Base-by-base conservation (phyloP, 2,797 vertebrate species). In the Taeniopygia guttata region DNA sequence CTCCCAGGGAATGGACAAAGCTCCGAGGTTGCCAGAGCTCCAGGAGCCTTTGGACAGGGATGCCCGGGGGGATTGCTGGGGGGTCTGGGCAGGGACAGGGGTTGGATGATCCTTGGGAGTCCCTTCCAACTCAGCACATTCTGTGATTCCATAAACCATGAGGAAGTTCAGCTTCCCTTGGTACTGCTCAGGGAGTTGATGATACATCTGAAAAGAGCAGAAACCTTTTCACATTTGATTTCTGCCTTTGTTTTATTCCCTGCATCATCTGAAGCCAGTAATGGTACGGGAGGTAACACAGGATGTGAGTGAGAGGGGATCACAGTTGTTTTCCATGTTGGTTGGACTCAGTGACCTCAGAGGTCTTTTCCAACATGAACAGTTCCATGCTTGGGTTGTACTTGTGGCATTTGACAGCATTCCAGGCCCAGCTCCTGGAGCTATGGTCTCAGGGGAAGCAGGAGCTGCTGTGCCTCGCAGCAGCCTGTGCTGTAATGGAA, bases 51-150 rank as follows among this genome's bases (percentile, higher is more conserved):
- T 54, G 69, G 69, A 3, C 48, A 58, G 62, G 26, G 20, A 5
- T 64, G 43, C 13, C 0, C 32, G 30, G 16, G 22, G 34, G 11
- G 13, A 8, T 3, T 48, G 5, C 1, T 75, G 42, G 42, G 26
- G 34, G 0, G 4, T 21, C 40, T 54, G 46, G 0, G 46, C 34
- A 67, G 40, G 40, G 12, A 0, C n/a, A 21, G 19, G 22, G 0
- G 13, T 0, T 68, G 22, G 26, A 21, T 62, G 32, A 11, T 43
- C 48, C 68, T 3, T 16, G 46, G 3, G 40, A 2, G 2, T 62
- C 26, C 22, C 13, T 68, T 62, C 60, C 38, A 51, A 0, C 17
- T 63, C 49, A 18, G 32, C 15, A 11, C 9, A 16, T 22, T 56
- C 56, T 51, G 23, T 43, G 29, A 38, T 29, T 45, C 27, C 18